Percentiles rank a stretch among this genome's conserved stretches.
Conservation (phyloP, 30 jellyfish, hydroid and myxozoan genomes). For the Hydractinia symbiolongicarpus region DNA sequence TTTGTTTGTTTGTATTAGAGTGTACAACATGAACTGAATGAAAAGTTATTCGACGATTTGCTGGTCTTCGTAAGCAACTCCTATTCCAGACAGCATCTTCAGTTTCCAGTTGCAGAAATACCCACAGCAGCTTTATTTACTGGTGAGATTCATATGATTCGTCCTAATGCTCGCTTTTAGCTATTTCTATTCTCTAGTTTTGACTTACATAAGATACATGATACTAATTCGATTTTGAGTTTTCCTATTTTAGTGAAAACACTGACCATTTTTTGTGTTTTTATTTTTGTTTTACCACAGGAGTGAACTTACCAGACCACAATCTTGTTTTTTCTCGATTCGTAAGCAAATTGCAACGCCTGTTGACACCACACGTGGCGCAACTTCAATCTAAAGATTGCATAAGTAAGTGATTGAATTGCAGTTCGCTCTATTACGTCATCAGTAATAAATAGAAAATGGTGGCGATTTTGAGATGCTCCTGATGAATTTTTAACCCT, state of each 20-base stretch:
- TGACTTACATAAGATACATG: no score
- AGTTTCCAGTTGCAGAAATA: conserved; percentile 36
- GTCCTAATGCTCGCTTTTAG: no score
- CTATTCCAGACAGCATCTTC: background rate
- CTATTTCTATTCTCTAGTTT: no score
- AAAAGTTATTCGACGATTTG: conserved; percentile 51
- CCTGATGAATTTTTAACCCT: no score
- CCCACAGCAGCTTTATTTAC: conserved; percentile 90
- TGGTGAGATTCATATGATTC: conserved; percentile 40
- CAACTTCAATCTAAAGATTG: conserved; percentile 76
- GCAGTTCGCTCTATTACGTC: no score
- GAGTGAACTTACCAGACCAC: conserved; percentile 96
- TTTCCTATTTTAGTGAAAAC: no score
- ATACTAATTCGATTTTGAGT: no score
- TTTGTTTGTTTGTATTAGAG: conserved; percentile 17
- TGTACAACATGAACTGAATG: conserved; percentile 55
- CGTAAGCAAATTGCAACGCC: conserved; percentile 25
- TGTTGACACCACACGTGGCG: conserved; percentile 56
- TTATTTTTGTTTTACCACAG: conserved; percentile 20
- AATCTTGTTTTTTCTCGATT: conserved; percentile 60
- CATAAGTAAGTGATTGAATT: conserved; percentile 48
- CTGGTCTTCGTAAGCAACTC: conserved; percentile 40
- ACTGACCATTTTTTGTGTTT: no score
- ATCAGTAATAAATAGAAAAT: no score
- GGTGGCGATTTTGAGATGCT: no score